Percentiles rank a stretch among this genome's conserved stretches.
Evolutionary conservation across 1,140 invertebrate genomes (phyloP).

Genomic region (Orius insidiosus): DNA sequence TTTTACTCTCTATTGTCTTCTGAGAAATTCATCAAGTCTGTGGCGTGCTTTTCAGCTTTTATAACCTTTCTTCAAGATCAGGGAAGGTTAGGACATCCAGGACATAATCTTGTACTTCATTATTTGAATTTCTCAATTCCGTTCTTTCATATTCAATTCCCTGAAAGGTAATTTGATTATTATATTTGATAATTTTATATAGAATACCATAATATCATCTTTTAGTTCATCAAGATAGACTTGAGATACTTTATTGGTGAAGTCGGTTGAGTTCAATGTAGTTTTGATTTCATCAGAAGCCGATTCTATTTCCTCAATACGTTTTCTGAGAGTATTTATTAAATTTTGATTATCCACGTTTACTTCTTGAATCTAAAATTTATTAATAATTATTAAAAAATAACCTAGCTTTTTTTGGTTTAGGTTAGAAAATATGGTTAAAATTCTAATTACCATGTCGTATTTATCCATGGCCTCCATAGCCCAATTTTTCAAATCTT

Average conservation of each 20-base stretch:
- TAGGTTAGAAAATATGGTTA: not conserved
- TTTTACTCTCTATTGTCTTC: constrained; percentile 17
- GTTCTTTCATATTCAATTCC: not conserved
- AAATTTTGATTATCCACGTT: constrained; percentile 5
- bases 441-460: constrained; percentile 27
- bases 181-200: not conserved
- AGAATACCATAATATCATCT: constrained; percentile 10
- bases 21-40: too few species aligned
- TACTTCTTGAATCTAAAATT: constrained; percentile 12
- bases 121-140: too few species aligned
- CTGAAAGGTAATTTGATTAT: constrained; percentile 1
- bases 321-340: constrained; percentile 1
- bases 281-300: constrained; percentile 2
- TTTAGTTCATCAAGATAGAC: constrained; percentile 12
- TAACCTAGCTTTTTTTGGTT: too few species aligned
- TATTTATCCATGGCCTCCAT: constrained; percentile 35
- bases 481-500: constrained; percentile 22
- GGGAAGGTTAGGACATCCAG: too few species aligned
- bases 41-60: too few species aligned
- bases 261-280: constrained; percentile 5
- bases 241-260: constrained; percentile 11
- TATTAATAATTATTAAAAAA: too few species aligned
- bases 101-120: too few species aligned
- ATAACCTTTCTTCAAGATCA: too few species aligned
- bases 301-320: constrained; percentile 3